Evolutionary conservation across 1,140 invertebrate species (phyloP), one percentile per base, ranked within the genome.

Genomic region (Plectrocnemia conspersa): DNA sequence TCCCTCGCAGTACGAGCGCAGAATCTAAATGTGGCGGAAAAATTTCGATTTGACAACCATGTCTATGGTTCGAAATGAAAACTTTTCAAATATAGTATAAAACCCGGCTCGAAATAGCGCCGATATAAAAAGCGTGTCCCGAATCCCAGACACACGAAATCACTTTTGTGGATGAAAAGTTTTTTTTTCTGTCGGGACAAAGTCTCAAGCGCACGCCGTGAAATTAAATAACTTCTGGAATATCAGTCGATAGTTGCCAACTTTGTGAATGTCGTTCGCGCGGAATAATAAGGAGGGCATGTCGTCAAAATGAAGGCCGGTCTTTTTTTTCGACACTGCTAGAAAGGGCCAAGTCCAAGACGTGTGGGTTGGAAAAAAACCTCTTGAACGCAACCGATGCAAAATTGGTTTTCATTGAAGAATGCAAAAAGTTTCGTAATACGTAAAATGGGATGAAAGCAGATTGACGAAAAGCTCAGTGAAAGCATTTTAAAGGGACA

Each of bases 51-150:
- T 9, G 27, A 29, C 27, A 29, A 29, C 6, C 27, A 29, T n/a
- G 27, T 29, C 27, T n/a, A 29, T 29, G 6, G 27, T 29, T 29
- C 35, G 35, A 38, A 38, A 38, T 38, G 35, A 38, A 15, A 38
- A 38, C 35, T 38, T 38, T 38, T 38, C 35, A 38, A 38, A 38
- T 38, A 38, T 38, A n/a, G n/a, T n/a, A 38, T 38, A 38, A 38
- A 16, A 13, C 35, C 7, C 6, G 7, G 13, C 7, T 38, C 35
- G 18, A 38, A 38, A 38, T 38, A 38, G 13, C 15, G 7, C 11
- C 35, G 35, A 38, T 9, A 38, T 38, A 38, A 38, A 38, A 38
- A 38, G 35, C 35, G 35, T 38, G 35, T 38, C 35, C 35, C 35
- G 35, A 38, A 38, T 38, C 15, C 35, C 35, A 38, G 35, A 38